Evolutionary conservation across 2,888 invertebrate genomes (phyloP).

Genomic region (Balanococcus diminutus): DNA sequence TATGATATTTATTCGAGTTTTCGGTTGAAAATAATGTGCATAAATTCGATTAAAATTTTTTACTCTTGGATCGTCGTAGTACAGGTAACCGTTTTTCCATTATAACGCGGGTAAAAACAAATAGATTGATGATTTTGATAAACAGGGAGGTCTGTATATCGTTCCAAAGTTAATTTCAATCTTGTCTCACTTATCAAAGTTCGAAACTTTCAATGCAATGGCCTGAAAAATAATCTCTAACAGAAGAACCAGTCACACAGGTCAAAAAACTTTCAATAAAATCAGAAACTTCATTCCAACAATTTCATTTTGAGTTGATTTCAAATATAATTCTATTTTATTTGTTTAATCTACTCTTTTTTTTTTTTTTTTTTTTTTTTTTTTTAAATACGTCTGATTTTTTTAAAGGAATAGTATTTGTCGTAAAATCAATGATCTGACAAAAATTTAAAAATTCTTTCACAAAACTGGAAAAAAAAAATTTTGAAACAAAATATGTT

Average conservation of each 20-base stretch:
- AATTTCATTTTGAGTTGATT: no score
- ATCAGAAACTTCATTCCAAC: no score
- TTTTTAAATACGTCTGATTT: background rate
- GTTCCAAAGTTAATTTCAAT: background rate
- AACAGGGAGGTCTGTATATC: background rate
- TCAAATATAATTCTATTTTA: no score
- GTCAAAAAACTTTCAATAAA: no score
- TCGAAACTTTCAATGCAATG: background rate
- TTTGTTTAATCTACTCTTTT: no score
- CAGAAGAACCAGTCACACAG: background rate
- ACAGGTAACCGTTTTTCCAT: background rate
- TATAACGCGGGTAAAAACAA: background rate
- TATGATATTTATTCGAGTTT: slow-evolving; percentile 5
- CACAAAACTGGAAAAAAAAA: no score
- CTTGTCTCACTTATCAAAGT: background rate
- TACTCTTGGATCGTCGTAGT: background rate
- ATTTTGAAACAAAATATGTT: no score
- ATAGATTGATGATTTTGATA: background rate
- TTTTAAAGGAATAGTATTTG: no score
- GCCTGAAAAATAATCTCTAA: background rate
- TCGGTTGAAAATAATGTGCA: background rate
- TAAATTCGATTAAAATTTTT: slow-evolving; percentile 23
- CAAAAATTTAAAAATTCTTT: no score
- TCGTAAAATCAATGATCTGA: no score
- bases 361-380: background rate